Conservation (phyloP, 1,140 invertebrate genomes). For the Penaeus indicus region DNA sequence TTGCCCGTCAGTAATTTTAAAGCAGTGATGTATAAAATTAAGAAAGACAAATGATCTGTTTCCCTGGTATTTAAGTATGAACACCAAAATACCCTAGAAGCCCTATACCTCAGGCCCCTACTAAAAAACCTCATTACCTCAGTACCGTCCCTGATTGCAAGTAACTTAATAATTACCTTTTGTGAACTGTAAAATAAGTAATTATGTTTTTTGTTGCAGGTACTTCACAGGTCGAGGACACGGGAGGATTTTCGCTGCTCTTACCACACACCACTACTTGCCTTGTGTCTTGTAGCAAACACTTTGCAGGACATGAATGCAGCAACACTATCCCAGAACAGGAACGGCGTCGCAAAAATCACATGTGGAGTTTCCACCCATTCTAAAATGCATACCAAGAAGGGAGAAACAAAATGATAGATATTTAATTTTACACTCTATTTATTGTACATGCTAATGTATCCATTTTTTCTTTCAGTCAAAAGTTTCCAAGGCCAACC, state of each 20-base stretch:
- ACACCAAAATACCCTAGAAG: too few species aligned
- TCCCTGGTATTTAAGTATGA: too few species aligned
- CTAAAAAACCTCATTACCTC: too few species aligned
- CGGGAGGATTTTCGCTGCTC: slow-evolving; percentile 94
- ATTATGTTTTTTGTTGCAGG: slow-evolving; percentile 60
- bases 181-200: not conserved
- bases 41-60: too few species aligned
- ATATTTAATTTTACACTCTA: not conserved
- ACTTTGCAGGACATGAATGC: slow-evolving; percentile 99
- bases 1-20: too few species aligned
- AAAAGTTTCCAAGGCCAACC: slow-evolving; percentile 74
- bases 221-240: slow-evolving; percentile 89
- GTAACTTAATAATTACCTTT: not conserved
- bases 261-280: slow-evolving; percentile 96
- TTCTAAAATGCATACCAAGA: too few species aligned
- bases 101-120: too few species aligned
- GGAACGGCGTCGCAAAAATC: slow-evolving; percentile 66
- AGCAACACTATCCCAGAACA: slow-evolving; percentile 81
- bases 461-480: slow-evolving; percentile 61
- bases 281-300: slow-evolving; percentile 93
- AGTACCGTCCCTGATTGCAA: too few species aligned
- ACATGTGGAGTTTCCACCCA: slow-evolving; percentile 52
- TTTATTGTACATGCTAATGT: not conserved
- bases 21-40: too few species aligned
- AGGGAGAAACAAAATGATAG: not conserved